Conservation (phyloP, 2,797 vertebrate genomes). For the Chiloscyllium punctatum region DNA sequence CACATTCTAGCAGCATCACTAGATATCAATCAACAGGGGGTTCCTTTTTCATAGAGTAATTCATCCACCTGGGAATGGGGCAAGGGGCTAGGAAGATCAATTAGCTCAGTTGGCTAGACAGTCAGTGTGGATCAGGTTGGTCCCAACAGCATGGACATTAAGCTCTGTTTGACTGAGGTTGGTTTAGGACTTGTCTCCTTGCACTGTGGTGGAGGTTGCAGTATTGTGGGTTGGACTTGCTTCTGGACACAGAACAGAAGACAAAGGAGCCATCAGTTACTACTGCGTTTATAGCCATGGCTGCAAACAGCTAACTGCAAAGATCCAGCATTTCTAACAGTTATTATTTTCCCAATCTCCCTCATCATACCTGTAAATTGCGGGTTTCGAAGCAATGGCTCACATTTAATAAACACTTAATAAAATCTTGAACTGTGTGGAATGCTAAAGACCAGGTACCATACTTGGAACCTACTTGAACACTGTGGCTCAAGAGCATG, state of each 20-base stretch:
- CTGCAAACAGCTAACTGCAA: not conserved
- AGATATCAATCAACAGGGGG: not conserved
- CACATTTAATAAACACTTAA: not conserved
- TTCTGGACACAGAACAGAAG: too few relatives aligned
- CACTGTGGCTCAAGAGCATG: not conserved
- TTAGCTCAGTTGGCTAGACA: too few relatives aligned
- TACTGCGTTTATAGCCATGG: not conserved
- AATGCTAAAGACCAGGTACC: not conserved
- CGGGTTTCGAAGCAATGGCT: not conserved
- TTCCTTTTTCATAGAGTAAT: not conserved
- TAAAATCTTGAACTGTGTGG: not conserved
- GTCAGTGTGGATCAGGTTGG: too few relatives aligned
- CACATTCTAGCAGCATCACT: not conserved
- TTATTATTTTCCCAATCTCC: not conserved
- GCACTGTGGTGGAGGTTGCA: too few relatives aligned
- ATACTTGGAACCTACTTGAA: not conserved
- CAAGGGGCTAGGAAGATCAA: too few relatives aligned
- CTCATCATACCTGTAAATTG: not conserved
- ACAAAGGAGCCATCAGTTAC: too few relatives aligned
- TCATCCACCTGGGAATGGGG: too few relatives aligned
- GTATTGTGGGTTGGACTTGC: too few relatives aligned
- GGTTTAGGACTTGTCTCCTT: too few relatives aligned
- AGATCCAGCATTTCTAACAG: not conserved
- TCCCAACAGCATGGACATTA: too few relatives aligned
- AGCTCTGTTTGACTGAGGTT: too few relatives aligned